Percentiles rank a stretch among this genome's conserved stretches.
Evolutionary conservation across 2,797 vertebrate species (phyloP).

Genomic region (Melanotaenia nigrans): DNA sequence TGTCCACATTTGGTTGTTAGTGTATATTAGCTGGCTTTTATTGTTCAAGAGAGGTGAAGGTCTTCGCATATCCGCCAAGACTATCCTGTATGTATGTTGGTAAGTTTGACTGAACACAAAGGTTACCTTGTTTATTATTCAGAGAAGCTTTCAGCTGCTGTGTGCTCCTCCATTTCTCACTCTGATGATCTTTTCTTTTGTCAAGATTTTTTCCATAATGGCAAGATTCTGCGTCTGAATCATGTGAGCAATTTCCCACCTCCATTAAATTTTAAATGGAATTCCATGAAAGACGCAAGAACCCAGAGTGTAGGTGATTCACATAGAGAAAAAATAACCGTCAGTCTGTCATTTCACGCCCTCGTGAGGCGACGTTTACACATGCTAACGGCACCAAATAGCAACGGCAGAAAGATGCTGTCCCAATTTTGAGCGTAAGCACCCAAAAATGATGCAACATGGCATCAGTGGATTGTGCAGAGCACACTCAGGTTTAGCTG

Average conservation of each 20-base stretch:
- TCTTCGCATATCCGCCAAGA: slow-evolving; percentile 39
- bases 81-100: slow-evolving; percentile 20
- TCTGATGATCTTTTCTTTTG: slow-evolving; percentile 56
- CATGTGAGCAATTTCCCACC: slow-evolving; percentile 17
- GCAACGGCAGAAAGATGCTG: slow-evolving; percentile 28
- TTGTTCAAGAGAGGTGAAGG: slow-evolving; percentile 41
- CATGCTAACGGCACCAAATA: slow-evolving; percentile 3
- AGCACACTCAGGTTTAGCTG: slow-evolving; percentile 48
- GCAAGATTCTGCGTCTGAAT: slow-evolving; percentile 18
- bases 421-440: slow-evolving; percentile 39
- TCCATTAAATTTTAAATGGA: slow-evolving; percentile 9
- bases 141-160: slow-evolving; percentile 39
- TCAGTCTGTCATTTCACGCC: slow-evolving; percentile 26
- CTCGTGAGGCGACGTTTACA: slow-evolving; percentile 7
- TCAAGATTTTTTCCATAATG: slow-evolving; percentile 37
- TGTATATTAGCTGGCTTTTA: slow-evolving; percentile 25
- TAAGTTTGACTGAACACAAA: slow-evolving; percentile 52
- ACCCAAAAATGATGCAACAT: slow-evolving; percentile 40
- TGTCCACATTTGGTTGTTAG: slow-evolving; percentile 9
- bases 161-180: slow-evolving; percentile 52
- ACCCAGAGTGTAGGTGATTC: slow-evolving; percentile 18
- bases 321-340: neutral
- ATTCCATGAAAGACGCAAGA: slow-evolving; percentile 30
- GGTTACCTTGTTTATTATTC: slow-evolving; percentile 60
- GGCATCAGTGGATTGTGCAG: slow-evolving; percentile 46